phyloP scores from a whole-genome alignment of 2,888 invertebrate species.

The Loripinus fragilis region DNA sequence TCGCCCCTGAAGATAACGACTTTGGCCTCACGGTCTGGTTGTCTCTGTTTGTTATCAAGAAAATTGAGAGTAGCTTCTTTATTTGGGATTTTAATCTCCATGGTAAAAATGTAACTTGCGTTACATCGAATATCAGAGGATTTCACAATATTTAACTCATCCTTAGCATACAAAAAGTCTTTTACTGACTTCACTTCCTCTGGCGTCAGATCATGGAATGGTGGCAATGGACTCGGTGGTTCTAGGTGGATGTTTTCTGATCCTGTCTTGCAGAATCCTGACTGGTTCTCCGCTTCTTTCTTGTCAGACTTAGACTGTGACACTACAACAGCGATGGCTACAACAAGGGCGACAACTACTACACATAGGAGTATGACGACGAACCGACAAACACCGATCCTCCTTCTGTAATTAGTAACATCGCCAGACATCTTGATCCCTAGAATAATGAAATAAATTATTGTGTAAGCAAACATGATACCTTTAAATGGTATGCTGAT shows the following conservation, averaged over 20 bases:
- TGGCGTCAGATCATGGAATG: constrained; percentile 15
- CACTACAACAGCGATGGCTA: constrained; percentile 16
- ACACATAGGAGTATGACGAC: constrained; percentile 8
- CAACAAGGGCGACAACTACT: constrained; percentile 11
- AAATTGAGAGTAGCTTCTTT: constrained; percentile 27
- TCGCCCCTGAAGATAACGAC: constrained; percentile 70
- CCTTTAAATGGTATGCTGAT: too few species aligned
- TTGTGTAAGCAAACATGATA: too few species aligned
- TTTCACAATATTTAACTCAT: background rate
- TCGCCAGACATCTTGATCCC: too few species aligned
- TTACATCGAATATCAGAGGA: background rate
- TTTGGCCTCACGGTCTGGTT: constrained; percentile 66
- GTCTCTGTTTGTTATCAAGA: constrained; percentile 22
- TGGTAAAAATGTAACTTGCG: background rate
- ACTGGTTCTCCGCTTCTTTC: background rate
- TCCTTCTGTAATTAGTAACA: constrained; percentile 5
- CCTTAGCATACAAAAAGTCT: background rate
- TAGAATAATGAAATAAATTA: too few species aligned
- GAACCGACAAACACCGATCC: constrained; percentile 27
- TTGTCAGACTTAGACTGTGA: background rate
- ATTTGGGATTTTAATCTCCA: constrained; percentile 36
- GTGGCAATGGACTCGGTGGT: background rate
- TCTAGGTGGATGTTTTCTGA: background rate
- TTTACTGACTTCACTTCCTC: background rate
- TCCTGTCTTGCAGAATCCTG: background rate